Conservation (phyloP, 2,797 vertebrate genomes). For the Sylvilagus floridanus region DNA sequence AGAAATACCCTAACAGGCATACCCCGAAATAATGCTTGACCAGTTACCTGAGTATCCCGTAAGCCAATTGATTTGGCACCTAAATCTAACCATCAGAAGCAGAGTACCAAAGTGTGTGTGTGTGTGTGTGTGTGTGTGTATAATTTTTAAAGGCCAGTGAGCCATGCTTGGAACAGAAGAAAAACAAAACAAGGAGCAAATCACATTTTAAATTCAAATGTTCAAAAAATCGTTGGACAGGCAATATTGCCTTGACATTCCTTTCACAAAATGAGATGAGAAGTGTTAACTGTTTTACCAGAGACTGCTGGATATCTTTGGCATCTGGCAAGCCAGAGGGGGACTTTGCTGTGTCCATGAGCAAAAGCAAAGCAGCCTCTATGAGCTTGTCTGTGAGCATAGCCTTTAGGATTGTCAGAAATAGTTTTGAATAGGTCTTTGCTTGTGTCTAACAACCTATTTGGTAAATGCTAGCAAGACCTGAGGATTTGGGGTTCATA, state of each 20-base stretch:
- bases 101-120: background rate
- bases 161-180: background rate
- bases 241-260: background rate
- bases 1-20: background rate
- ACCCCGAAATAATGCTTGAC: no score
- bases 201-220: background rate
- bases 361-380: no score
- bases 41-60: no score
- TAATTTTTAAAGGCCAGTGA: background rate
- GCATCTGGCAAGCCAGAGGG: background rate
- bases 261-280: background rate
- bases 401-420: background rate
- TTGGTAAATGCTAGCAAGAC: background rate
- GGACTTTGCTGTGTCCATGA: background rate
- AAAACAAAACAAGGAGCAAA: background rate
- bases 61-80: background rate
- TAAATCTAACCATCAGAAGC: no score
- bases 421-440: background rate
- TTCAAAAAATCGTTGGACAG: background rate
- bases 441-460: background rate
- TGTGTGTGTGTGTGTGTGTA: no score
- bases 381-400: background rate
- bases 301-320: fast-evolving
- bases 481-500: background rate
- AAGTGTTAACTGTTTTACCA: background rate